These are phyloP conservation scores for Cygnus buccinator DNA, from an alignment of 2,113 vertebrate genomes.

Conservation along the genomic window DNA sequence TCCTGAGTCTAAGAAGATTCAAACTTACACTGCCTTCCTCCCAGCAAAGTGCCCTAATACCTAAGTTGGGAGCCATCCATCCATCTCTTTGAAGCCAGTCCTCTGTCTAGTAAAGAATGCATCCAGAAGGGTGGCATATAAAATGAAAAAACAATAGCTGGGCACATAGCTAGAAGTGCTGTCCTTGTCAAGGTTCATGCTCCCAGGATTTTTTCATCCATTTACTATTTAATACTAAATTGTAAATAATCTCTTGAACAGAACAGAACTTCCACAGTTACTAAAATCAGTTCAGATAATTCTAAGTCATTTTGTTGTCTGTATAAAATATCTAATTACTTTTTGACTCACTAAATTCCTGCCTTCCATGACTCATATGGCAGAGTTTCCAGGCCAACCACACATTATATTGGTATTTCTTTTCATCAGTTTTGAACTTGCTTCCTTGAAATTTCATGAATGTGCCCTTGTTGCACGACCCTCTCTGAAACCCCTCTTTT, in stretches of 20 bases:
- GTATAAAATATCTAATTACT: neutral
- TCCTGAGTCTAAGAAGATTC: neutral
- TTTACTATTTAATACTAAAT: neutral
- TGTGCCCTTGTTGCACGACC: neutral
- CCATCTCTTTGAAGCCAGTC: neutral
- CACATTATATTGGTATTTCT: slow-evolving; percentile 5
- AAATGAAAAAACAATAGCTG: neutral
- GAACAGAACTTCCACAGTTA: neutral
- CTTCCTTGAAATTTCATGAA: slow-evolving; percentile 22
- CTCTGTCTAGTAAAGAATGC: neutral
- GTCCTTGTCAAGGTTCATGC: neutral
- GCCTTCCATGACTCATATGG: neutral
- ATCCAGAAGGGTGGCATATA: neutral
- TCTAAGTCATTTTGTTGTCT: neutral
- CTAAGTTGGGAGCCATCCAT: neutral
- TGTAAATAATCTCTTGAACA: neutral
- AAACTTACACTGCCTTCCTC: neutral
- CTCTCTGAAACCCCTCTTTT: neutral
- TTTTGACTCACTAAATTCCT: neutral
- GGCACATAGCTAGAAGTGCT: neutral
- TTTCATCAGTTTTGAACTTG: slow-evolving; percentile 26
- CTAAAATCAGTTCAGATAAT: neutral
- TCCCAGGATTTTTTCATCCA: neutral
- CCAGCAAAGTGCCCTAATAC: neutral
- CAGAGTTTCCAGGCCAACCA: neutral